Evolutionary conservation across 1,140 invertebrate genomes (phyloP).

Genomic region (Scaptomyza montana): DNA sequence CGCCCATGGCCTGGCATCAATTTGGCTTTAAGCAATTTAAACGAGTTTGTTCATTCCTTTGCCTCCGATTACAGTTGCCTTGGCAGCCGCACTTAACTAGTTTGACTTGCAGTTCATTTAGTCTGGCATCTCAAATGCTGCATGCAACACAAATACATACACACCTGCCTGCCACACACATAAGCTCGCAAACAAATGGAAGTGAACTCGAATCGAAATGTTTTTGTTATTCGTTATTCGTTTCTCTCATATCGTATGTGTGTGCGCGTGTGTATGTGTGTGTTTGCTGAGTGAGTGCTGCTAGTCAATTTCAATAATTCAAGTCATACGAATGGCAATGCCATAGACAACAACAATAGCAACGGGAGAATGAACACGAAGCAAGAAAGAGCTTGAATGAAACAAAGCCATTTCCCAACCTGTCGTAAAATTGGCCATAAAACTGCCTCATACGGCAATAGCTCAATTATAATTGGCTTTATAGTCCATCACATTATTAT

Average conservation of each 20-base stretch:
- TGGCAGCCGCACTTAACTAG: constrained; percentile 64
- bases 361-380: background rate
- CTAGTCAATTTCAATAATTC: constrained; percentile 56
- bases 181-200: constrained; percentile 10
- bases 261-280: background rate
- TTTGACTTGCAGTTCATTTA: constrained; percentile 79
- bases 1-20: constrained; percentile 43
- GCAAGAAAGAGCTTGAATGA: background rate
- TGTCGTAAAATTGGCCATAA: constrained; percentile 57
- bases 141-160: constrained; percentile 52
- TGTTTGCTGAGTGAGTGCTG: constrained; percentile 46
- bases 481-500: constrained; percentile 26
- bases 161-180: constrained; percentile 14
- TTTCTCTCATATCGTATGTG: background rate
- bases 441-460: constrained; percentile 41
- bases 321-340: constrained; percentile 22
- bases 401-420: constrained; percentile 51
- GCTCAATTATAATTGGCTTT: constrained; percentile 32
- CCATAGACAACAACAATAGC: constrained; percentile 14
- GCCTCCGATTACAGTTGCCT: constrained; percentile 40
- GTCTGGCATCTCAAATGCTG: constrained; percentile 56
- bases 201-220: constrained; percentile 45
- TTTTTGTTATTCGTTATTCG: constrained; percentile 32
- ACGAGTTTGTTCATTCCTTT: constrained; percentile 62
- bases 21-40: constrained; percentile 76